phyloP scores from a whole-genome alignment of 92 coral and sea anemone genomes.

The Phenganax stokvisi region DNA sequence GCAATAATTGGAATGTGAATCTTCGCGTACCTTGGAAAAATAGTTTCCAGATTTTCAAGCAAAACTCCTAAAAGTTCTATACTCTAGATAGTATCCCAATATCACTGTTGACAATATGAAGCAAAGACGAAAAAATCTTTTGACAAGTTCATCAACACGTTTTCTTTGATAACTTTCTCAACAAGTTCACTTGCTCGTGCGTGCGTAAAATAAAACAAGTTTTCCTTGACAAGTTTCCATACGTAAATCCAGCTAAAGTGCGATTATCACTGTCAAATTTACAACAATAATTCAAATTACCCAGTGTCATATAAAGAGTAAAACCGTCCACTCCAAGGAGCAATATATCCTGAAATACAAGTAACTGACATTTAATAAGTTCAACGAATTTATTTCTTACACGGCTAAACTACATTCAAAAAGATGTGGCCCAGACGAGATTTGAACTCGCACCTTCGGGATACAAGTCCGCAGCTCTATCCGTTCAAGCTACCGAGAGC shows the following conservation, averaged over 20 bases:
- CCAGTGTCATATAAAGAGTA: conserved; percentile 94
- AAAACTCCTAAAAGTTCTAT: no score
- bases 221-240: not conserved
- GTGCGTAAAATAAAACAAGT: not conserved
- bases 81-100: no score
- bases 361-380: not conserved
- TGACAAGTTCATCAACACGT: no score
- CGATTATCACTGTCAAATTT: not conserved
- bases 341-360: conserved; percentile 62
- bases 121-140: no score
- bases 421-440: no score
- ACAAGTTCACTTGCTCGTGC: not conserved
- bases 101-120: no score
- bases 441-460: no score
- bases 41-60: no score
- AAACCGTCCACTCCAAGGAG: conserved; percentile 99
- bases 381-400: not conserved
- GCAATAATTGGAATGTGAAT: conserved; percentile 99
- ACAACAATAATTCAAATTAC: conserved; percentile 40
- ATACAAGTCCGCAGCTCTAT: no score
- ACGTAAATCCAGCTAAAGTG: not conserved
- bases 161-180: not conserved
- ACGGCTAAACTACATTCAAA: no score
- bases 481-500: no score
- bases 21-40: conserved; percentile 77